A percentile compares a stretch with the other conserved stretches of the same genome.
phyloP scores from a whole-genome alignment of 1,140 invertebrate species.

The Campoletis sonorensis region DNA sequence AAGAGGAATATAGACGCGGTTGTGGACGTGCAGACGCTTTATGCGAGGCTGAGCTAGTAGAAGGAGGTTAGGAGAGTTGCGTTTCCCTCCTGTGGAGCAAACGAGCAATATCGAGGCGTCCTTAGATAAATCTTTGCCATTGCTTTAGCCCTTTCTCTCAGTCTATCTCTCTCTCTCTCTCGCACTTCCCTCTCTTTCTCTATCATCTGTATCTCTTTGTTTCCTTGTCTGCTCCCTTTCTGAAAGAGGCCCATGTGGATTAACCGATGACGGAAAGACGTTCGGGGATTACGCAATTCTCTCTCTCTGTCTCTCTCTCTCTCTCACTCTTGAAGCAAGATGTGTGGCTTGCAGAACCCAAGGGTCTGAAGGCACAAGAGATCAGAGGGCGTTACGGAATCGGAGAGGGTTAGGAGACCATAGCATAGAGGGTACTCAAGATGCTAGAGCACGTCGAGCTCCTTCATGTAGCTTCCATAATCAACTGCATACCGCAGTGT shows the following conservation, averaged over 20 bases:
- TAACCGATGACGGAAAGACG: conserved; percentile 53
- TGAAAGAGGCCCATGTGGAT: conserved; percentile 60
- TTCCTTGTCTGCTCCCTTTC: not conserved
- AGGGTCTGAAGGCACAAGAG: conserved; percentile 49
- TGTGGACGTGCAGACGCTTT: not conserved
- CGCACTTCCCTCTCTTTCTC: conserved; percentile 37
- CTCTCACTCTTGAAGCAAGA: not conserved
- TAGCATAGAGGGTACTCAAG: conserved; percentile 67
- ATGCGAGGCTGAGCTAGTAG: not conserved
- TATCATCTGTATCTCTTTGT: not conserved
- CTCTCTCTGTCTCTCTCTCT: conserved; percentile 39
- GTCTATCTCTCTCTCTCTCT: not conserved
- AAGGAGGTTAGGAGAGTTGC: not conserved
- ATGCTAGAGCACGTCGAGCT: conserved; percentile 69
- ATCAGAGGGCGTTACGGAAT: conserved; percentile 43
- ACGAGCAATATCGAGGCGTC: conserved; percentile 60
- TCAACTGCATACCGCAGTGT: conserved; percentile 71
- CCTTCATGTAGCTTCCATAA: conserved; percentile 71
- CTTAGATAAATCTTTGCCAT: conserved; percentile 64
- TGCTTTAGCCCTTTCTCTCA: not conserved
- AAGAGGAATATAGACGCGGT: conserved; percentile 5
- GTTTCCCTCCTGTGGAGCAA: conserved; percentile 49
- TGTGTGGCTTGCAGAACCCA: conserved; percentile 10
- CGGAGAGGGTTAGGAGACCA: conserved; percentile 49
- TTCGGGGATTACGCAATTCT: conserved; percentile 45